These are phyloP conservation scores for Odontophorus gujanensis DNA, from an alignment of 2,113 vertebrate species.

Conservation along the genomic window DNA sequence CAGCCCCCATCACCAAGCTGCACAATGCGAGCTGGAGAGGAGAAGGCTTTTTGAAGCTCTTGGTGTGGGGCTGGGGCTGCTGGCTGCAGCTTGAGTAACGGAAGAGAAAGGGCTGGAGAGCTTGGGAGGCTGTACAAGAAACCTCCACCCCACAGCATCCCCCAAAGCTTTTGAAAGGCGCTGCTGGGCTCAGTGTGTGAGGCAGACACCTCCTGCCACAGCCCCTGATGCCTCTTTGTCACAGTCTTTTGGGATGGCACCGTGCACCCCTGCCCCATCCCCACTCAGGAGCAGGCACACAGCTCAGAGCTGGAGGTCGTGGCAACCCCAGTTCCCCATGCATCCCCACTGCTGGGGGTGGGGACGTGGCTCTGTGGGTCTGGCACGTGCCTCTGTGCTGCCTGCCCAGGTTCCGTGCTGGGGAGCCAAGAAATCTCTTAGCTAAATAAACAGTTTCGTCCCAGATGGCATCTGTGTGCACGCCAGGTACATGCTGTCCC, in stretches of 20 bases:
- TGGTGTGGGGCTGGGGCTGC: background rate
- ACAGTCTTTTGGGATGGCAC: background rate
- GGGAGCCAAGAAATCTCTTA: slow-evolving; percentile 49
- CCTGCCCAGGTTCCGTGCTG: background rate
- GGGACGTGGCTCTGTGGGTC: background rate
- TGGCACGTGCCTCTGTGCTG: background rate
- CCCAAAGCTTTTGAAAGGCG: background rate
- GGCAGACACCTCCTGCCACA: background rate
- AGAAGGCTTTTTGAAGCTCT: background rate
- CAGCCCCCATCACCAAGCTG: background rate
- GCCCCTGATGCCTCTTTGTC: background rate
- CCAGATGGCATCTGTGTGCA: slow-evolving; percentile 26
- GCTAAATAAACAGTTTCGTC: slow-evolving; percentile 55
- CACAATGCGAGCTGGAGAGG: background rate
- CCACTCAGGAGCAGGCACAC: background rate
- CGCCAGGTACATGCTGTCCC: slow-evolving; percentile 40
- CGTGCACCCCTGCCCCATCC: too few relatives aligned
- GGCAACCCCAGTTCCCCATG: background rate
- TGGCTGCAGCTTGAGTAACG: rapidly evolving
- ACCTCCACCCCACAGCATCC: background rate
- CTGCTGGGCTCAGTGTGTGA: rapidly evolving
- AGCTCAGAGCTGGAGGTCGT: rapidly evolving
- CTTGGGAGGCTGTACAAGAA: background rate
- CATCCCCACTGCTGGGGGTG: background rate
- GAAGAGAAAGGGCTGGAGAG: background rate